Evolutionary conservation across 1,140 invertebrate genomes (phyloP).

Genomic region (Lordiphosa stackelbergi): DNA sequence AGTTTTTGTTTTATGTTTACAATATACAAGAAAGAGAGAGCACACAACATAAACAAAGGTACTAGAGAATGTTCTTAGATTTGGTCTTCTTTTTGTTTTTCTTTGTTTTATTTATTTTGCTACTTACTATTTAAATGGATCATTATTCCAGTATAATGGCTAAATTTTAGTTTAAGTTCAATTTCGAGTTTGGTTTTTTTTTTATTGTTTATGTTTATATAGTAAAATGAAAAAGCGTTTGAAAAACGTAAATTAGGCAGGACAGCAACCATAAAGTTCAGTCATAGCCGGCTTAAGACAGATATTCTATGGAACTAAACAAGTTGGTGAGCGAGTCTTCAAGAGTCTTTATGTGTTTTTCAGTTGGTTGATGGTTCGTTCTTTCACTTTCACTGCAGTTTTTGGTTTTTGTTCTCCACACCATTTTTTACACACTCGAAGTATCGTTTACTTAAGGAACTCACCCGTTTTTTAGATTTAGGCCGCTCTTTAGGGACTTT

Average conservation of each 20-base stretch:
- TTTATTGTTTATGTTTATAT: constrained; percentile 37
- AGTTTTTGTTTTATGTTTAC: constrained; percentile 38
- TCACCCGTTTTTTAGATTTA: constrained; percentile 51
- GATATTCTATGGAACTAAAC: constrained; percentile 46
- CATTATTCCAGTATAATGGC: constrained; percentile 72
- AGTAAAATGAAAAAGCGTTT: constrained; percentile 44
- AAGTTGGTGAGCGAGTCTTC: constrained; percentile 18
- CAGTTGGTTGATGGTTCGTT: constrained; percentile 8
- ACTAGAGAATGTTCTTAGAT: constrained; percentile 52
- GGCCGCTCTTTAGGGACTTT: constrained; percentile 28
- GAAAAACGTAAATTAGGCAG: constrained; percentile 40
- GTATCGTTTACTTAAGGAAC: constrained; percentile 46
- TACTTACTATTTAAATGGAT: constrained; percentile 75
- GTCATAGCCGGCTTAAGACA: constrained; percentile 44
- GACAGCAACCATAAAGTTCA: constrained; percentile 47
- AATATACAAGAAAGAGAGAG: constrained; percentile 45
- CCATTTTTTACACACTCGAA: constrained; percentile 15
- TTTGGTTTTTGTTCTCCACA: constrained; percentile 17
- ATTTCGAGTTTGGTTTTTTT: constrained; percentile 45
- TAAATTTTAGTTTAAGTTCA: constrained; percentile 70
- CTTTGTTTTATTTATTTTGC: constrained; percentile 51
- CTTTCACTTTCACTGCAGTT: constrained; percentile 2
- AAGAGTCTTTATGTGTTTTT: constrained; percentile 19
- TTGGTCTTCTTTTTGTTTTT: constrained; percentile 45
- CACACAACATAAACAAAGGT: constrained; percentile 74